phyloP scores from a whole-genome alignment of 2,888 invertebrate species.

The Polydrusus pterygomalis region DNA sequence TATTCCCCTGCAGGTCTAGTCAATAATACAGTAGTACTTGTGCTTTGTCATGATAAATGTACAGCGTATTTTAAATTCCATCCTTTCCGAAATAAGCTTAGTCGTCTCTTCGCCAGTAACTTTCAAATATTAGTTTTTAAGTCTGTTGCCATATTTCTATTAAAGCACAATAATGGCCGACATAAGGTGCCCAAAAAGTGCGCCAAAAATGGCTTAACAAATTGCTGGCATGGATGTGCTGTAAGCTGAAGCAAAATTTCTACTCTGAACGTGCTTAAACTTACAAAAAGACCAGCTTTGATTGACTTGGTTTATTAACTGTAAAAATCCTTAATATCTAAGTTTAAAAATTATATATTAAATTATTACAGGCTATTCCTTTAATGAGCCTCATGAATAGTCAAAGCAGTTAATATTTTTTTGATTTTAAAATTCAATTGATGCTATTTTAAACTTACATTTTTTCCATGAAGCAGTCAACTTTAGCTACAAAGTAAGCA shows the following conservation, averaged over 20 bases:
- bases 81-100: no score
- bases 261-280: constrained; percentile 62
- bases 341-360: constrained; percentile 46
- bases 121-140: no score
- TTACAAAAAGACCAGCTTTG: constrained; percentile 61
- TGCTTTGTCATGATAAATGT: no score
- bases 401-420: constrained; percentile 43
- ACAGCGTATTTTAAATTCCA: no score
- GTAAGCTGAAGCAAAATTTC: constrained; percentile 56
- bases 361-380: constrained; percentile 50
- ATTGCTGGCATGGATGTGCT: constrained; percentile 68
- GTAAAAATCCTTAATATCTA: constrained; percentile 54
- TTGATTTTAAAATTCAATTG: constrained; percentile 16
- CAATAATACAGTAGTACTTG: no score
- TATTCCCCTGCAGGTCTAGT: no score
- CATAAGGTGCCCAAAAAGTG: constrained; percentile 62
- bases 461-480: no score
- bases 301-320: constrained; percentile 60
- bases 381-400: constrained; percentile 52
- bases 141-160: constrained; percentile 1
- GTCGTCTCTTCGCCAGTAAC: no score
- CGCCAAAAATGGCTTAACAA: constrained; percentile 65
- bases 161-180: constrained; percentile 16
- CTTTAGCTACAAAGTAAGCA: no score
- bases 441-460: constrained; percentile 3